Conservation (phyloP, 2,797 vertebrate genomes). For the Takifugu rubripes region DNA sequence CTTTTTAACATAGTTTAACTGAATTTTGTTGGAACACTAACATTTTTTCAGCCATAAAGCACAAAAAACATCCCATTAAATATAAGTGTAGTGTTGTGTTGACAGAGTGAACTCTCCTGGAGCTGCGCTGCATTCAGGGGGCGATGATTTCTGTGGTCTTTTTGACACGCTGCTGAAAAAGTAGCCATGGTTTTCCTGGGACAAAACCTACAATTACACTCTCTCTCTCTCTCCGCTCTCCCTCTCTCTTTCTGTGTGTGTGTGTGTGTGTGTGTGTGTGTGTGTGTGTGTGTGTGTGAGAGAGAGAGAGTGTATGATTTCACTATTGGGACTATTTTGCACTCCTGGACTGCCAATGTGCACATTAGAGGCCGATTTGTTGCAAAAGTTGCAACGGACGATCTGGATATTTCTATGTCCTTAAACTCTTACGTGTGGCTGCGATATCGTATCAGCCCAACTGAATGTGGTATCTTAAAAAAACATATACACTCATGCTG, state of each 20-base stretch:
- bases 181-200: slow-evolving; percentile 71
- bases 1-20: too few species aligned
- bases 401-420: slow-evolving; percentile 48
- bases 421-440: slow-evolving; percentile 10
- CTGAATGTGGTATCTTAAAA: neutral
- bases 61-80: too few species aligned
- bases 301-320: slow-evolving; percentile 62
- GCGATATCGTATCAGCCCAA: neutral
- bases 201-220: slow-evolving; percentile 76
- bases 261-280: too few species aligned
- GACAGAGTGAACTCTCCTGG: slow-evolving; percentile 27
- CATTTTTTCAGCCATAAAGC: too few species aligned
- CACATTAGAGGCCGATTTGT: slow-evolving; percentile 9
- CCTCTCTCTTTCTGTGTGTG: too few species aligned
- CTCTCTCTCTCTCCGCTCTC: slow-evolving; percentile 47
- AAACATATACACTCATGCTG: neutral
- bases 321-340: slow-evolving; percentile 55
- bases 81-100: slow-evolving; percentile 12
- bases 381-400: slow-evolving; percentile 43
- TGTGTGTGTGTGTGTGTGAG: too few species aligned
- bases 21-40: too few species aligned
- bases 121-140: slow-evolving; percentile 13
- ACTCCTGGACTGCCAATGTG: slow-evolving; percentile 69
- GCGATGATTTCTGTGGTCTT: slow-evolving; percentile 53
- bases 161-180: slow-evolving; percentile 71